Evolutionary conservation across 2,888 invertebrate genomes (phyloP).

Genomic region (Ctena decussata): DNA sequence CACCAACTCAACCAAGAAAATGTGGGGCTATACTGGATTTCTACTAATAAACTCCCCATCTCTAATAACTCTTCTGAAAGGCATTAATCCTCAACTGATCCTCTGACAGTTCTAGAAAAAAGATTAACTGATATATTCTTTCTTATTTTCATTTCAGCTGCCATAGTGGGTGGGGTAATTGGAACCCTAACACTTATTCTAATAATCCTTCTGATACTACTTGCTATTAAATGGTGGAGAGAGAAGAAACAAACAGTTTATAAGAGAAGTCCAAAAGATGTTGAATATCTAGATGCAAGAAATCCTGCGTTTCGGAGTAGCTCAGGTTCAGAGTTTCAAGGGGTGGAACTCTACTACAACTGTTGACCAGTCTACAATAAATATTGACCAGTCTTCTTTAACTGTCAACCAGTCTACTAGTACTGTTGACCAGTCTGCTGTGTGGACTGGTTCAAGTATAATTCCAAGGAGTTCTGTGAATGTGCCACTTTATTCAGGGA

Average conservation of each 20-base stretch:
- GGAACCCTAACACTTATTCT: constrained; percentile 81
- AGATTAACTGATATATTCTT: too few species aligned
- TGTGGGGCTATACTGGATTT: too few species aligned
- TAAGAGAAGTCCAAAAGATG: constrained; percentile 54
- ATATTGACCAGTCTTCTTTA: not conserved
- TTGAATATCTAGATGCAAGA: constrained; percentile 79
- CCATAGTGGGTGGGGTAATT: constrained; percentile 84
- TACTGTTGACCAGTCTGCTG: not conserved
- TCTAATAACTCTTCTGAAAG: too few species aligned
- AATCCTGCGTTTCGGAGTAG: constrained; percentile 82
- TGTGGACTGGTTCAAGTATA: not conserved
- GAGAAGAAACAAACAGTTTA: constrained; percentile 58
- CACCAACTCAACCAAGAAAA: too few species aligned
- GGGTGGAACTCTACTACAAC: constrained; percentile 67
- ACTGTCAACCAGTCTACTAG: not conserved
- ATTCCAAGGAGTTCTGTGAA: constrained; percentile 1
- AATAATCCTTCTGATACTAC: constrained; percentile 77
- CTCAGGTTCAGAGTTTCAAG: constrained; percentile 70
- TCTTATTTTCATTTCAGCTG: constrained; percentile 72
- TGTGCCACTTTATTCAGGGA: constrained; percentile 4
- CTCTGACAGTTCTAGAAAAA: too few species aligned
- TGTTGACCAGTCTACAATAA: constrained; percentile 43
- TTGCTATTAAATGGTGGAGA: constrained; percentile 78
- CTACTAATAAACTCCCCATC: too few species aligned
- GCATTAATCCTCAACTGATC: too few species aligned